Evolutionary conservation across 2,888 invertebrate species (phyloP).

Genomic region (Cheilosia vulpina): DNA sequence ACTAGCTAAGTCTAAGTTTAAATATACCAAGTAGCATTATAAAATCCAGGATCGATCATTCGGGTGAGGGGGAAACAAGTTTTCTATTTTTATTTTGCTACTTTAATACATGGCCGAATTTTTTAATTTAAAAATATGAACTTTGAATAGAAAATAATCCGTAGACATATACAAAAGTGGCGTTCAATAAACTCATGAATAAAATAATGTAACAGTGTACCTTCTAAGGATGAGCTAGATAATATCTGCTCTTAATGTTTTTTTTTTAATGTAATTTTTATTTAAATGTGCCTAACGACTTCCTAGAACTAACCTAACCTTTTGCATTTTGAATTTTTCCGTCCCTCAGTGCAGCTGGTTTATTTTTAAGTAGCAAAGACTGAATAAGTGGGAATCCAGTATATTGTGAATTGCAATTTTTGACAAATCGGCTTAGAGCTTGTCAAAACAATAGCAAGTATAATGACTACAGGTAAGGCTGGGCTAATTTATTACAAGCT

Average conservation of each 20-base stretch:
- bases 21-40: slow-evolving; percentile 62
- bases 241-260: slow-evolving; percentile 4
- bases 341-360: no score
- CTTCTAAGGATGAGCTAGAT: slow-evolving; percentile 6
- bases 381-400: no score
- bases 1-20: slow-evolving; percentile 50
- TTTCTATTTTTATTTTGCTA: not conserved
- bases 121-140: no score
- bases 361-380: no score
- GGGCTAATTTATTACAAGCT: slow-evolving; percentile 6
- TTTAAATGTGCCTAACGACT: no score
- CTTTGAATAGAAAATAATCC: slow-evolving; percentile 14
- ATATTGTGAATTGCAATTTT: no score
- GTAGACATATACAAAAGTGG: slow-evolving; percentile 36
- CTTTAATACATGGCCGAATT: slow-evolving; percentile 17
- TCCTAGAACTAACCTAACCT: no score
- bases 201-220: slow-evolving; percentile 12
- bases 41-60: slow-evolving; percentile 62
- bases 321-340: no score
- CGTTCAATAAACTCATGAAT: slow-evolving; percentile 17
- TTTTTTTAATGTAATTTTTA: not conserved
- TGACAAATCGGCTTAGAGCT: no score
- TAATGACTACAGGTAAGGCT: not conserved
- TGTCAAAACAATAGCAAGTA: not conserved
- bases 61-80: slow-evolving; percentile 16